These are phyloP conservation scores for Pyrgilauda ruficollis DNA, from an alignment of 2,113 vertebrate species.

Conservation along the genomic window DNA sequence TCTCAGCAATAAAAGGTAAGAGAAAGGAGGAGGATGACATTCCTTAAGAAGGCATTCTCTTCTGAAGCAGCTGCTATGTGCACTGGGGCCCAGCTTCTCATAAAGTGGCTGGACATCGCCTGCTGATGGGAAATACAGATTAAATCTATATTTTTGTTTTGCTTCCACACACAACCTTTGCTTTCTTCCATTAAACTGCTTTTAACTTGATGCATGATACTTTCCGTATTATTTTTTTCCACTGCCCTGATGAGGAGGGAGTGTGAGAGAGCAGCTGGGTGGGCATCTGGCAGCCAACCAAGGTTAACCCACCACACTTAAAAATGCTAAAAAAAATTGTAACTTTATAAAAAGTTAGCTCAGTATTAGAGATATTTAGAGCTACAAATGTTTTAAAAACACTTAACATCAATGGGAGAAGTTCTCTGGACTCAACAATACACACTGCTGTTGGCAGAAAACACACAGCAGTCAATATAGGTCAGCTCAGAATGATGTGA, in stretches of 20 bases:
- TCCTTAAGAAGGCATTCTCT: accelerated
- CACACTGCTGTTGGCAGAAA: background rate
- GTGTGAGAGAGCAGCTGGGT: background rate
- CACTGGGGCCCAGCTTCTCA: background rate
- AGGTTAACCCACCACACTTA: background rate
- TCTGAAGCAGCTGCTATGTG: background rate
- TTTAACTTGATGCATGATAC: accelerated
- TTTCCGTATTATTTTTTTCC: background rate
- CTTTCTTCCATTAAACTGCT: background rate
- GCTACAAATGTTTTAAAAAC: background rate
- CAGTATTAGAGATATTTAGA: background rate
- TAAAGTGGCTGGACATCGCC: accelerated
- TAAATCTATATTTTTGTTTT: background rate
- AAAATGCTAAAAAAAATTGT: background rate
- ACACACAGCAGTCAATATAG: background rate
- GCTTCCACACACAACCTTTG: background rate
- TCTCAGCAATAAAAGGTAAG: background rate
- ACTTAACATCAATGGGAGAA: background rate
- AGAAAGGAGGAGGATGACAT: background rate
- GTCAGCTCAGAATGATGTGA: background rate
- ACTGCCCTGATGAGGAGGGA: background rate
- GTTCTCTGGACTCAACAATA: background rate
- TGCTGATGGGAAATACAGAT: background rate
- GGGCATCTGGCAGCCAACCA: accelerated
- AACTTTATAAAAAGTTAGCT: background rate